A percentile compares a stretch with the other conserved stretches of the same genome.
These are phyloP conservation scores for Champsocephalus gunnari DNA, from an alignment of 2,797 vertebrate genomes.

Conservation along the genomic window DNA sequence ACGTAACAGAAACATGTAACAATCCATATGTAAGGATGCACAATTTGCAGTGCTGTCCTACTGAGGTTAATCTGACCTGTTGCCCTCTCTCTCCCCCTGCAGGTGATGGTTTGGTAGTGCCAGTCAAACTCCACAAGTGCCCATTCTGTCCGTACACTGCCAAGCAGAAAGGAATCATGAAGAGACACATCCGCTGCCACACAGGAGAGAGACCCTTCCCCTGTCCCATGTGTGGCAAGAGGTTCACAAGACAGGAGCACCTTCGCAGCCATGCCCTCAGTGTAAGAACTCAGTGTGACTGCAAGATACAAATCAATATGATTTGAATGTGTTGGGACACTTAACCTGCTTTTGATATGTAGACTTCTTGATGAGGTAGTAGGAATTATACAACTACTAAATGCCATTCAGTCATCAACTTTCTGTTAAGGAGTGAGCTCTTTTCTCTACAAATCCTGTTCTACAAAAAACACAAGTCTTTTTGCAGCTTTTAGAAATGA, in stretches of 20 bases:
- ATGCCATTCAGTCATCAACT: too few relatives aligned
- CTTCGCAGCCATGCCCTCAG: constrained; percentile 94
- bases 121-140: constrained; percentile 96
- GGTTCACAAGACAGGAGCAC: constrained; percentile 97
- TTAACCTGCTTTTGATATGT: background rate
- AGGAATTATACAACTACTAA: too few relatives aligned
- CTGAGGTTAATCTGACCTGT: background rate
- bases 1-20: too few relatives aligned
- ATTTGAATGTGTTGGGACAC: background rate
- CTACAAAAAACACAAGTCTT: background rate
- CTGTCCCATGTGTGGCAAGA: constrained; percentile 95
- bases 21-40: too few relatives aligned
- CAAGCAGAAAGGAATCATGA: constrained; percentile 98
- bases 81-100: constrained; percentile 54
- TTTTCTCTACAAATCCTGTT: too few relatives aligned
- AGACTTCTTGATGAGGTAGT: background rate
- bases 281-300: constrained; percentile 83
- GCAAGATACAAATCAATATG: background rate
- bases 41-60: too few relatives aligned
- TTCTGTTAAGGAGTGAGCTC: too few relatives aligned
- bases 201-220: constrained; percentile 98
- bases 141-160: constrained; percentile 98
- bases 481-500: background rate
- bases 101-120: constrained; percentile 93
- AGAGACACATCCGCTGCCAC: constrained; percentile 97